Evolutionary conservation across 2,113 vertebrate genomes (phyloP).

Genomic region (Ariopsis seemanni): DNA sequence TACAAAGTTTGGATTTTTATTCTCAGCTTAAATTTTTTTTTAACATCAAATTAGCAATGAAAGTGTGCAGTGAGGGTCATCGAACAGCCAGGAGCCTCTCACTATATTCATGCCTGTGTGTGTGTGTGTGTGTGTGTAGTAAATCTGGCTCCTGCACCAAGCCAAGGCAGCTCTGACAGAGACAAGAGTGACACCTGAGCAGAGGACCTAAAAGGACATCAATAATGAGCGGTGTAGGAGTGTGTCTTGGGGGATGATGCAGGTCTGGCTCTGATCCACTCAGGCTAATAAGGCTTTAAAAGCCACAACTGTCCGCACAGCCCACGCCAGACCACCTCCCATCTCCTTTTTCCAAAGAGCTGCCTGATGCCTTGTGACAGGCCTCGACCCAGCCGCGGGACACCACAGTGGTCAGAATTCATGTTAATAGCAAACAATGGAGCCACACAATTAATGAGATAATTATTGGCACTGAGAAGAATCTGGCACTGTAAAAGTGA

Average conservation of each 20-base stretch:
- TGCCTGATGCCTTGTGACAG: conserved; percentile 77
- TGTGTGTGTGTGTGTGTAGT: conserved; percentile 14
- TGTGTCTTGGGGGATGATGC: conserved; percentile 63
- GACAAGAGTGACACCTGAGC: conserved; percentile 59
- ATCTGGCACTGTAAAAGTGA: neutral
- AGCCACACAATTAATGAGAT: conserved; percentile 47
- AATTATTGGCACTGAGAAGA: conserved; percentile 58
- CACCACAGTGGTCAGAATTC: conserved; percentile 64
- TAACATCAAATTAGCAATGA: conserved; percentile 11
- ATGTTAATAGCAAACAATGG: conserved; percentile 64
- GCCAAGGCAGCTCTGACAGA: conserved; percentile 58
- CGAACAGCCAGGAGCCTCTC: conserved; percentile 35
- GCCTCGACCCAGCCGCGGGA: conserved; percentile 62
- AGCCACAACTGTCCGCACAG: conserved; percentile 79
- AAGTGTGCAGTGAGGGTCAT: conserved; percentile 33
- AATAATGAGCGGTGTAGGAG: conserved; percentile 78
- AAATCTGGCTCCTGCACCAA: conserved; percentile 47
- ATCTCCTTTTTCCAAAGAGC: conserved; percentile 68
- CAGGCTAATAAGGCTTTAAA: conserved; percentile 81
- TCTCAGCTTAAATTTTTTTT: conserved; percentile 3
- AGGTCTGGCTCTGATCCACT: conserved; percentile 69
- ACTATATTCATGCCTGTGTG: neutral
- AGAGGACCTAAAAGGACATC: conserved; percentile 69
- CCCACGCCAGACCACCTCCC: conserved; percentile 71
- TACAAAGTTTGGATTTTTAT: neutral